Percentiles rank a stretch among this genome's conserved stretches.
phyloP scores from a whole-genome alignment of 2,797 vertebrate species.

The Hyperoplus lanceolatus region DNA sequence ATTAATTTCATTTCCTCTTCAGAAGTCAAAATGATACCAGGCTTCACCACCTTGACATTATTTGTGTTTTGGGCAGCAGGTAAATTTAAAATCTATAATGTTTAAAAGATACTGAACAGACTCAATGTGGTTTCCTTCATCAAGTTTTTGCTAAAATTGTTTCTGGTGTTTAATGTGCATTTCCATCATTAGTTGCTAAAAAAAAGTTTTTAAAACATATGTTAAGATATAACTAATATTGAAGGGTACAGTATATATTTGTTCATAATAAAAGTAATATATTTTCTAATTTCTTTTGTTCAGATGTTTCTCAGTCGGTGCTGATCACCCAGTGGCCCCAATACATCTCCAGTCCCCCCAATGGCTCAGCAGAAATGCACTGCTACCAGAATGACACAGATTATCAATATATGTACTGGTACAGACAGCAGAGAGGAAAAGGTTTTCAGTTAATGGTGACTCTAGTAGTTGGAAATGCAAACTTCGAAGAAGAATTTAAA shows the following conservation, averaged over 20 bases:
- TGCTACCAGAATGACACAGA: constrained; percentile 65
- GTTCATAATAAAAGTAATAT: not conserved
- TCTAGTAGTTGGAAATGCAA: accelerated
- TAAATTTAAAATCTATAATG: constrained; percentile 11
- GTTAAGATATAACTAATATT: not conserved
- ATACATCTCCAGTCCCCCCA: constrained; percentile 10
- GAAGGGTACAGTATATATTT: not conserved
- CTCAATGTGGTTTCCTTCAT: not conserved
- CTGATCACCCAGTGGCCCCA: constrained; percentile 64
- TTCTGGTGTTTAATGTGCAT: not conserved
- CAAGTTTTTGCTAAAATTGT: not conserved
- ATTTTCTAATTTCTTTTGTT: constrained; percentile 1
- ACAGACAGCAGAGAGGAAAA: constrained; percentile 30
- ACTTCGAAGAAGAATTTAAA: constrained; percentile 28
- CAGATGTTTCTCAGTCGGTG: constrained; percentile 51
- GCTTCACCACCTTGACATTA: not conserved
- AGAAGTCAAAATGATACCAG: constrained; percentile 35
- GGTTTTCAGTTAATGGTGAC: constrained; percentile 23
- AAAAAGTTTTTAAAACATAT: not conserved
- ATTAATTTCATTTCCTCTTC: not conserved
- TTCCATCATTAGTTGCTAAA: not conserved
- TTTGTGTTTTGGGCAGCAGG: constrained; percentile 52
- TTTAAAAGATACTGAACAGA: not conserved
- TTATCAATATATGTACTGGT: constrained; percentile 58
- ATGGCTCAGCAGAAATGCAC: constrained; percentile 22